Percentiles rank a stretch among this genome's conserved stretches.
Conservation (phyloP, 2,797 vertebrate genomes). For the Delichon dasypus region DNA sequence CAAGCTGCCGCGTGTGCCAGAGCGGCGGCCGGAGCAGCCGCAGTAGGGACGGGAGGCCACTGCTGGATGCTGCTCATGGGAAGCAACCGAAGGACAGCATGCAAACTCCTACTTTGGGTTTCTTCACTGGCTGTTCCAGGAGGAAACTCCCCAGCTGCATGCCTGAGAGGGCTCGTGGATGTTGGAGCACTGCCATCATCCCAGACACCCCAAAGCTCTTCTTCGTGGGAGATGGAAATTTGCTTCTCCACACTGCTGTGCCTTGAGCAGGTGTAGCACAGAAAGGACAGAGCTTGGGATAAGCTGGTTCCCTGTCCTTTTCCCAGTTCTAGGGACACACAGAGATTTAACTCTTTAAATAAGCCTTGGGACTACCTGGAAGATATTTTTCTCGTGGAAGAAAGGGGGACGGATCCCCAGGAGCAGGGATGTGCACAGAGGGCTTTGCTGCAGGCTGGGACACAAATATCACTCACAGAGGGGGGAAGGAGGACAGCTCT, state of each 20-base stretch:
- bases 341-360: background rate
- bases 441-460: background rate
- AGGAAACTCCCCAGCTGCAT: background rate
- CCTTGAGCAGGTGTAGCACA: background rate
- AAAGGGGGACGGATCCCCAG: background rate
- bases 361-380: background rate
- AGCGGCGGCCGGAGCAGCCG: background rate
- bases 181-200: background rate
- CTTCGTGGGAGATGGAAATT: background rate
- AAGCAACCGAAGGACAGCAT: accelerated
- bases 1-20: conserved; percentile 18
- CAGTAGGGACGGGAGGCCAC: background rate
- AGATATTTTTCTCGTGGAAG: background rate
- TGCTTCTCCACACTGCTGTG: background rate
- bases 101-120: background rate
- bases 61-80: background rate
- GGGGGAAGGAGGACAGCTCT: background rate
- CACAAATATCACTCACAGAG: background rate
- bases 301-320: background rate
- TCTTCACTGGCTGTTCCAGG: background rate
- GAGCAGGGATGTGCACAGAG: background rate
- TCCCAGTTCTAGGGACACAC: accelerated
- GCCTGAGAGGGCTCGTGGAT: background rate
- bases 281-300: background rate
- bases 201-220: background rate